Conservation (phyloP, 2,113 vertebrate genomes). For the Fulmarus glacialis region DNA sequence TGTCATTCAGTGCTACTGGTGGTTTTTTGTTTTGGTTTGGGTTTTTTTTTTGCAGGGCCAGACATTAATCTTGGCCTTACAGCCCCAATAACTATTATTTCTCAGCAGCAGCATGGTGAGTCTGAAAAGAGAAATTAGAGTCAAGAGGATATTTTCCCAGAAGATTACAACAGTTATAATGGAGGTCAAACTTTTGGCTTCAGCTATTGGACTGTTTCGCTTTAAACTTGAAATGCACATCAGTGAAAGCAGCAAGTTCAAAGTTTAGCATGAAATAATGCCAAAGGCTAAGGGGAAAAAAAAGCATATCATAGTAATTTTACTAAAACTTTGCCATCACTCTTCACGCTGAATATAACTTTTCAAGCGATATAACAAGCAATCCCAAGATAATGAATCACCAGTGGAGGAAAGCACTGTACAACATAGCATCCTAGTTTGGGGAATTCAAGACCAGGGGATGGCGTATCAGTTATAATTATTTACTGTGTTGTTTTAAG, state of each 20-base stretch:
- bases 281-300: background rate
- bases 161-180: slow-evolving; percentile 47
- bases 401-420: background rate
- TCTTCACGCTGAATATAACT: background rate
- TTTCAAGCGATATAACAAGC: background rate
- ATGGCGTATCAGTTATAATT: background rate
- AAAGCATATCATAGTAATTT: background rate
- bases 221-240: slow-evolving; percentile 47
- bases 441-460: background rate
- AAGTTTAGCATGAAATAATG: slow-evolving; percentile 52
- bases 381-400: background rate
- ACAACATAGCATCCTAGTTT: background rate
- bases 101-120: slow-evolving; percentile 21
- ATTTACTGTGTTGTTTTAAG: background rate
- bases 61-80: slow-evolving; percentile 38
- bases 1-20: slow-evolving; percentile 26
- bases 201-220: background rate
- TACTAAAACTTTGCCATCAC: background rate
- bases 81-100: slow-evolving; percentile 18
- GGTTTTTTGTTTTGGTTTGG: background rate
- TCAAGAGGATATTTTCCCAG: slow-evolving; percentile 65
- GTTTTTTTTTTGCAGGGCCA: background rate
- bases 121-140: slow-evolving; percentile 48
- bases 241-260: slow-evolving; percentile 44
- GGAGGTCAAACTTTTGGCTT: slow-evolving; percentile 65